Conservation (phyloP, 2,888 invertebrate species). For the Syritta pipiens region DNA sequence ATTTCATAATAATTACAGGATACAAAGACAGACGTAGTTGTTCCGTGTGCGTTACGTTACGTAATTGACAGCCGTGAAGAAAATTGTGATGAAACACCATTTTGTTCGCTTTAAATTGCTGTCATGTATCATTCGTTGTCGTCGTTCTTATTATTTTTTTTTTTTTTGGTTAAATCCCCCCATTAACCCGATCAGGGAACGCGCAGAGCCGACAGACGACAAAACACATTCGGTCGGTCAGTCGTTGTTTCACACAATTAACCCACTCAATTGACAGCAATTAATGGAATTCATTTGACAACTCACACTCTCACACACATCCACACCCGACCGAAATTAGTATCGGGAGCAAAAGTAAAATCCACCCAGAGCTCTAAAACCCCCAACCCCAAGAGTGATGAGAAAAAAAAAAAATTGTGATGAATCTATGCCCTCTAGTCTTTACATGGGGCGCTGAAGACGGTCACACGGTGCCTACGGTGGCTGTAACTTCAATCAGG, state of each 20-base stretch:
- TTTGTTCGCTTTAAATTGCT: constrained; percentile 25
- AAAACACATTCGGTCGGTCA: constrained; percentile 15
- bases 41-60: no score
- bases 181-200: constrained; percentile 17
- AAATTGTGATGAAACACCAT: constrained; percentile 2
- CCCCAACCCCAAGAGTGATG: constrained; percentile 7
- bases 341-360: constrained; percentile 20
- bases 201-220: not conserved
- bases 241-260: constrained; percentile 70
- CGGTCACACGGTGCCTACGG: constrained; percentile 46
- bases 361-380: constrained; percentile 13
- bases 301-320: not conserved
- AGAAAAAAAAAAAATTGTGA: constrained; percentile 22
- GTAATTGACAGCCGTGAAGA: no score
- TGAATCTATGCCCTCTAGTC: no score
- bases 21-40: constrained; percentile 12
- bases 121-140: no score
- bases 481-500: constrained; percentile 32
- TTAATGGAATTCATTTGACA: constrained; percentile 69
- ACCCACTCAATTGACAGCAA: constrained; percentile 72
- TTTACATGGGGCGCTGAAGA: constrained; percentile 12
- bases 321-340: constrained; percentile 28
- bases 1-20: constrained; percentile 64
- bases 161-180: constrained; percentile 44
- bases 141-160: no score